phyloP scores from a whole-genome alignment of 2,888 invertebrate genomes.

The Pandemis heparana region DNA sequence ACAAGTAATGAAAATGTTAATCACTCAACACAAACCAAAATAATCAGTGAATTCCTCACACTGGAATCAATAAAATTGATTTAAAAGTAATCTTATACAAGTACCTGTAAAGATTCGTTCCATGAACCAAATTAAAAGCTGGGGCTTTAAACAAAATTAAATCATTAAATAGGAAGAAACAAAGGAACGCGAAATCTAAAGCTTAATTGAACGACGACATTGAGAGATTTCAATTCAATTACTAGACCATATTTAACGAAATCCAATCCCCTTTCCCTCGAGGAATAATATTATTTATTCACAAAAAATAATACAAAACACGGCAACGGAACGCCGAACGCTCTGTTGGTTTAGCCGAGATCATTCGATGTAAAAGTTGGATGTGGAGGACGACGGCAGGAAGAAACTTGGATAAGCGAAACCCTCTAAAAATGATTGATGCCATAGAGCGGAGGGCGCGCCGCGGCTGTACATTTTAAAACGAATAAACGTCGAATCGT shows the following conservation, averaged over 20 bases:
- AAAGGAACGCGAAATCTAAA: conserved; percentile 80
- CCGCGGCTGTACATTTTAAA: conserved; percentile 71
- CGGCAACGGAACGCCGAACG: conserved; percentile 73
- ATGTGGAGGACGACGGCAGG: conserved; percentile 74
- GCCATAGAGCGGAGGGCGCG: conserved; percentile 68
- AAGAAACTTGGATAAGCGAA: conserved; percentile 85
- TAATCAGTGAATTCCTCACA: background rate
- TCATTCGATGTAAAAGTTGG: conserved; percentile 83
- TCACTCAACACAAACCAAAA: background rate
- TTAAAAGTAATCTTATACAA: conserved; percentile 22
- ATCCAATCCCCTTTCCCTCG: conserved; percentile 85
- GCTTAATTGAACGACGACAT: conserved; percentile 85
- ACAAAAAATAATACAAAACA: conserved; percentile 85
- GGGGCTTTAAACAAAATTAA: conserved; percentile 64
- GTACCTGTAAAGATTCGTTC: conserved; percentile 44
- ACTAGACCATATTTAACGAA: conserved; percentile 86
- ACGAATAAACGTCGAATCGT: conserved; percentile 82
- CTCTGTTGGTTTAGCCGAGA: conserved; percentile 83
- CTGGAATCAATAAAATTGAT: background rate
- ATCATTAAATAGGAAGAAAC: conserved; percentile 73
- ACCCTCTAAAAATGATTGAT: conserved; percentile 87
- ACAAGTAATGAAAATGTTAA: background rate
- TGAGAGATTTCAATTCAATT: conserved; percentile 87
- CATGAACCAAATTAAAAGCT: conserved; percentile 48
- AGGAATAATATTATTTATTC: conserved; percentile 86